These are phyloP conservation scores for Adelognathus sp. DNA, from an alignment of 2,888 invertebrate species.

Conservation along the genomic window DNA sequence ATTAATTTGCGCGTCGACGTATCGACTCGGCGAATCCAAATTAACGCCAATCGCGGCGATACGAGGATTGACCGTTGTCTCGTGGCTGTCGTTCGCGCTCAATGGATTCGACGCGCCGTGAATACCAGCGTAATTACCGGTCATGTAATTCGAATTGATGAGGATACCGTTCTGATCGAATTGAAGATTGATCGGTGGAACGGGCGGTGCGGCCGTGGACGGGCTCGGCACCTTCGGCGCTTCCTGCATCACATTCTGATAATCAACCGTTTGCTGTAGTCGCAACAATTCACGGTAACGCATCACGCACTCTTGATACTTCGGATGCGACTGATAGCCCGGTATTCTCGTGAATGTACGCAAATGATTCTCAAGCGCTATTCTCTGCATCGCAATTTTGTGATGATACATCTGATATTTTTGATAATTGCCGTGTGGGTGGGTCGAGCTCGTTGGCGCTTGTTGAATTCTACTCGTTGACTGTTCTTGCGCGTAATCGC, in stretches of 20 bases:
- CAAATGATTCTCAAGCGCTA: conserved; percentile 74
- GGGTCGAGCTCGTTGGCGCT: conserved; percentile 55
- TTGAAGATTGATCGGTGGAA: conserved; percentile 77
- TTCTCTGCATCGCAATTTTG: conserved; percentile 74
- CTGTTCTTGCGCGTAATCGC: conserved; percentile 66
- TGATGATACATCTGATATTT: conserved; percentile 75
- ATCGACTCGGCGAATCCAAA: conserved; percentile 55
- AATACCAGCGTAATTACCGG: conserved; percentile 65
- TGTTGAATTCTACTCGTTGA: conserved; percentile 62
- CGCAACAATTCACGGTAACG: conserved; percentile 74
- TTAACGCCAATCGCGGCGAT: conserved; percentile 1
- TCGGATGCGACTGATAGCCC: conserved; percentile 76
- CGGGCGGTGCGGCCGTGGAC: conserved; percentile 36
- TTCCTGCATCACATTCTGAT: conserved; percentile 73
- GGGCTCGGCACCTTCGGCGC: conserved; percentile 63
- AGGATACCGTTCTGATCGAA: conserved; percentile 78
- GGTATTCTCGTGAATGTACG: conserved; percentile 74
- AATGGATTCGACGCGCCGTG: conserved; percentile 46
- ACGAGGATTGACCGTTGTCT: background rate
- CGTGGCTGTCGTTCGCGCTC: background rate
- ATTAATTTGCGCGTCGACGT: conserved; percentile 59
- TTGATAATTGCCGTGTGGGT: conserved; percentile 70
- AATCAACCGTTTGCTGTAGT: conserved; percentile 74
- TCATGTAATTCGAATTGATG: conserved; percentile 75
- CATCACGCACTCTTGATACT: conserved; percentile 76